Evolutionary conservation across 2,888 invertebrate species (phyloP).

Genomic region (Melanargia galathea): DNA sequence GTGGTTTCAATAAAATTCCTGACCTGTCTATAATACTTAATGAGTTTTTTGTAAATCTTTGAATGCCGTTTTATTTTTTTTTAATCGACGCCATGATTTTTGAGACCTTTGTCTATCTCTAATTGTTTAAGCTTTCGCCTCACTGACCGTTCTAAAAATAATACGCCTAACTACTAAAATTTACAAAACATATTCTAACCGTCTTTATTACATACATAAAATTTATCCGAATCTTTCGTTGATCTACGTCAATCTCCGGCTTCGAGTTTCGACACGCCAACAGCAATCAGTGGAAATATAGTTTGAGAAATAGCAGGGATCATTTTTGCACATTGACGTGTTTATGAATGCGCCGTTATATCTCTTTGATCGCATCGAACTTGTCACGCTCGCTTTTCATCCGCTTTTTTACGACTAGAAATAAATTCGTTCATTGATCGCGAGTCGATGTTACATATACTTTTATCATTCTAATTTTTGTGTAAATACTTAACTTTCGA

Average conservation of each 20-base stretch:
- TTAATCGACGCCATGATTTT: no score
- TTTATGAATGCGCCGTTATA: conserved; percentile 74
- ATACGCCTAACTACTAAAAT: no score
- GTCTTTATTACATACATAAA: no score
- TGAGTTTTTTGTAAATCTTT: no score
- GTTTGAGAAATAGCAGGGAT: conserved; percentile 76
- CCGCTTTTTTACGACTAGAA: conserved; percentile 23
- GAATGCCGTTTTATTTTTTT: no score
- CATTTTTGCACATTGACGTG: conserved; percentile 74
- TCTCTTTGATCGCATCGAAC: conserved; percentile 72
- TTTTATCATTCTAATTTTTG: conserved; percentile 47
- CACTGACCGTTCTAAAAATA: no score
- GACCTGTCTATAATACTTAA: no score
- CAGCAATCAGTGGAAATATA: conserved; percentile 43
- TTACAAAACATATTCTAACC: no score
- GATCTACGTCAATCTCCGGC: conserved; percentile 59
- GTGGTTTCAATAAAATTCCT: no score
- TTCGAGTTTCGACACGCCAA: conserved; percentile 9
- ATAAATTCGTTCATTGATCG: conserved; percentile 13
- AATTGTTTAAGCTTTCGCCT: no score
- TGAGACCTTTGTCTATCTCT: no score
- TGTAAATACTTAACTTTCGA: conserved; percentile 45
- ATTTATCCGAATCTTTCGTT: not conserved
- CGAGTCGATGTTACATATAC: conserved; percentile 21
- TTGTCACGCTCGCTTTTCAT: conserved; percentile 35